Conservation (phyloP, 2,888 invertebrate genomes). For the Tetranychus truncatus region DNA sequence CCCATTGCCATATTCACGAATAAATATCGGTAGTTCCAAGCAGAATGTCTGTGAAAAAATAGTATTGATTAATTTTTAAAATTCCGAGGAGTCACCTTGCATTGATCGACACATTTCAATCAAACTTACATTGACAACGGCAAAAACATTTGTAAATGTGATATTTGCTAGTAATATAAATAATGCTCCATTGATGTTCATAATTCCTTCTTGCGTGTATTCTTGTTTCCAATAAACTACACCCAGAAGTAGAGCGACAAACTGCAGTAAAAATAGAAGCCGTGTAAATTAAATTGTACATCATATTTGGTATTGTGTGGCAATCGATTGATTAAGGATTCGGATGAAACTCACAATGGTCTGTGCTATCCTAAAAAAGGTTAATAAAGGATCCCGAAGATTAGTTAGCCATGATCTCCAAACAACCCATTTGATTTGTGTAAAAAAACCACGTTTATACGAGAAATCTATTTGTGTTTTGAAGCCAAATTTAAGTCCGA, state of each 20-base stretch:
- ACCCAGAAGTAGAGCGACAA: slow-evolving; percentile 34
- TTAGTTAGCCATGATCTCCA: slow-evolving; percentile 66
- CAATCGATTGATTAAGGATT: background rate
- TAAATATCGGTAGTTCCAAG: slow-evolving; percentile 66
- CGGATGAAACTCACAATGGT: slow-evolving; percentile 51
- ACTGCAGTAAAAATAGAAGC: slow-evolving; percentile 27
- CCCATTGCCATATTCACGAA: slow-evolving; percentile 68
- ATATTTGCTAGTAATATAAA: slow-evolving; percentile 33
- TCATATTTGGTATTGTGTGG: too few relatives aligned
- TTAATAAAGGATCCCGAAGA: slow-evolving; percentile 69
- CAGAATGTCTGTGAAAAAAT: slow-evolving; percentile 53
- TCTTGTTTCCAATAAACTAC: slow-evolving; percentile 33
- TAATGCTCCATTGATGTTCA: slow-evolving; percentile 35
- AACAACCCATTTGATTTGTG: background rate
- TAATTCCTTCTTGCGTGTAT: slow-evolving; percentile 32
- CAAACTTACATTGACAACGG: slow-evolving; percentile 36
- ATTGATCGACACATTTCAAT: background rate
- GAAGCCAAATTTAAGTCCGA: background rate
- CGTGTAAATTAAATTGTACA: too few relatives aligned
- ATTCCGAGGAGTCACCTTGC: background rate
- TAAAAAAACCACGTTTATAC: slow-evolving; percentile 38
- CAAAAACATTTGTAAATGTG: slow-evolving; percentile 36
- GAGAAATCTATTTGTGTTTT: background rate
- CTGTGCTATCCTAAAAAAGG: slow-evolving; percentile 69
- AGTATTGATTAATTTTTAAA: slow-evolving; percentile 1